Evolutionary conservation across 2,888 invertebrate genomes (phyloP).

Genomic region (Philhelius pedissequus): DNA sequence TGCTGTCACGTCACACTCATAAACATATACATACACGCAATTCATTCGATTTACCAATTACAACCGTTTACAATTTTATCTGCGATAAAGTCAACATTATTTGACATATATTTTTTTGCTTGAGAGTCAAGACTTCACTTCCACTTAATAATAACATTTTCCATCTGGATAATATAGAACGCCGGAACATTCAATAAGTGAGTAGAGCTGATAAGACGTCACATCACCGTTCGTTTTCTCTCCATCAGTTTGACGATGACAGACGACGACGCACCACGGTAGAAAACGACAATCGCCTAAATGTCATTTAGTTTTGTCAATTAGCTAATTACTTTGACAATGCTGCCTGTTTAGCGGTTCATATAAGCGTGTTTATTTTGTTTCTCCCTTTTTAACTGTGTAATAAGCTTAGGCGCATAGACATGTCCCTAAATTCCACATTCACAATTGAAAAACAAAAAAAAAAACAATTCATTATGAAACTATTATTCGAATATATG

Average conservation of each 20-base stretch:
- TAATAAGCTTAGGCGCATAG: not conserved
- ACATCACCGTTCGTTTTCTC: not conserved
- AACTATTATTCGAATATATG: slow-evolving; percentile 42
- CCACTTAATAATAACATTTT: slow-evolving; percentile 2
- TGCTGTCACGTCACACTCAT: slow-evolving; percentile 15
- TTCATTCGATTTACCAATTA: slow-evolving; percentile 39
- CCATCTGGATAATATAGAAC: slow-evolving; percentile 28
- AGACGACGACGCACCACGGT: too few species aligned
- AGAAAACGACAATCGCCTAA: slow-evolving; percentile 12
- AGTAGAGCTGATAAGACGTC: slow-evolving; percentile 39
- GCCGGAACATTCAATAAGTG: slow-evolving; percentile 57
- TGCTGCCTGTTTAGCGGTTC: not conserved
- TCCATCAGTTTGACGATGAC: slow-evolving; percentile 4
- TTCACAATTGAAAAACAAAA: slow-evolving; percentile 5
- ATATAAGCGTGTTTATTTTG: not conserved
- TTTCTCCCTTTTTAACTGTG: not conserved
- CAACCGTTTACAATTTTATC: slow-evolving; percentile 40
- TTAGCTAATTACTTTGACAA: slow-evolving; percentile 59
- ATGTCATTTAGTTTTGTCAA: slow-evolving; percentile 54
- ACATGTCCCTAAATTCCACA: not conserved
- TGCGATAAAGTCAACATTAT: slow-evolving; percentile 31
- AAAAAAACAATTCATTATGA: slow-evolving; percentile 26
- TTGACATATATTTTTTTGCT: slow-evolving; percentile 43
- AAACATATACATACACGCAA: not conserved
- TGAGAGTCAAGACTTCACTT: slow-evolving; percentile 30